Base-by-base conservation (phyloP, 2,888 invertebrate species). In the Dastarcus helophoroides region DNA sequence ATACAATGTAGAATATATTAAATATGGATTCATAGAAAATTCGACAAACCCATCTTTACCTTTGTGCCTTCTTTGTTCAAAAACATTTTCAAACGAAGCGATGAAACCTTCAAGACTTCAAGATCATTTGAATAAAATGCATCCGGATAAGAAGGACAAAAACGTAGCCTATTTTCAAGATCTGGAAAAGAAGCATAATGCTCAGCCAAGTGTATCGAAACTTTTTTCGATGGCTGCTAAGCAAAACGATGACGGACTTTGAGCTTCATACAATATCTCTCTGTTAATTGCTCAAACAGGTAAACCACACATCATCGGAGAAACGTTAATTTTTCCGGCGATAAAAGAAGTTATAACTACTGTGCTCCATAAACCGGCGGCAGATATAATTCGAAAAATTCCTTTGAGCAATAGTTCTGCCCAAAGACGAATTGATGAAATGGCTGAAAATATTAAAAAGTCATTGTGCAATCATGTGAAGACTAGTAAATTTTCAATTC, bases 51-150 rank as follows among this genome's bases (percentile, higher is more conserved):
- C 10, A 28, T 24, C 25, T 11, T 35, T 14, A 12, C 35, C 35
- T 13, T 19, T 34, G 31, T 34, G 34, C 11, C 27, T 36, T 15
- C 21, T 42, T 24, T 47, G 47, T 26, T 39, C 36, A 11, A 44
- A 45, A 37, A 33, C 32, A 21, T 47, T 42, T 27, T 39, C 43
- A 23, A 40, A 45, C 27, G 47, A 47, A 35, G 31, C 40, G 11
- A 46, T 35, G 29, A 35, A 37, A 27, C 37, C 37, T 32, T 37
- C 28, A 11, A 31, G 29, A 12, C 32, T 36, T 2, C 32, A 32
- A 32, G 32, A 36, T 21, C 29, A 36, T 32, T 36, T 21, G 16
- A 33, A 23, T 30, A 34, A 23, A 34, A 25, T 34, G 26, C 34
- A 31, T 21, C 2, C 12, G n/a, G 34, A 34, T 34, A 36, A 36